These are phyloP conservation scores for Drosophila kikkawai DNA, from an alignment of 1,140 invertebrate species.

Conservation along the genomic window DNA sequence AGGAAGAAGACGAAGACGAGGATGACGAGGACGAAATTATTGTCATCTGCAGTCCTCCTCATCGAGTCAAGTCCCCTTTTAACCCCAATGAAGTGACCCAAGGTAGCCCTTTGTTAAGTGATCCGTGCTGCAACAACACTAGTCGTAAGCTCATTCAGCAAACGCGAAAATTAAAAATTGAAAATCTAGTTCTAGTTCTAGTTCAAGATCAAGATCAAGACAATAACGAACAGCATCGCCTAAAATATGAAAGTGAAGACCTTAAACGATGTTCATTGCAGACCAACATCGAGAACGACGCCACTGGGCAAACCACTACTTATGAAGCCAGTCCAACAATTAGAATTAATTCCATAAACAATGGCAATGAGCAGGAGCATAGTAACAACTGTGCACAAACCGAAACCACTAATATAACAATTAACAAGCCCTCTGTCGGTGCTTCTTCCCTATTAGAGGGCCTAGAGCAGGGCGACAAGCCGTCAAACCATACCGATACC, in stretches of 20 bases:
- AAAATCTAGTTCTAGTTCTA: constrained; percentile 47
- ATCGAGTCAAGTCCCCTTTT: not conserved
- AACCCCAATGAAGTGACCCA: constrained; percentile 4
- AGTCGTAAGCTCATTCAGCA: constrained; percentile 45
- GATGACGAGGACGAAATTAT: constrained; percentile 66
- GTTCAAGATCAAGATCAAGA: constrained; percentile 45
- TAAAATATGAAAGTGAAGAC: constrained; percentile 67
- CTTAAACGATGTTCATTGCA: constrained; percentile 73
- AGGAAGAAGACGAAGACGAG: constrained; percentile 18
- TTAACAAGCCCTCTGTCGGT: constrained; percentile 36
- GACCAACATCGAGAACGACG: constrained; percentile 68
- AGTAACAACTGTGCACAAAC: constrained; percentile 56
- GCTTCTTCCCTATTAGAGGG: constrained; percentile 45
- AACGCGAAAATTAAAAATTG: constrained; percentile 27
- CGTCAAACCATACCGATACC: constrained; percentile 14
- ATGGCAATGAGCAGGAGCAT: constrained; percentile 37
- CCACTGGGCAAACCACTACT: constrained; percentile 55
- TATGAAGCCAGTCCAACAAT: constrained; percentile 45
- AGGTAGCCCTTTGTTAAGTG: constrained; percentile 21
- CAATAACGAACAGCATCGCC: constrained; percentile 54
- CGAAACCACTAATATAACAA: constrained; percentile 60
- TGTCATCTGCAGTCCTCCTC: constrained; percentile 65
- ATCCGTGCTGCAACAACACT: constrained; percentile 26
- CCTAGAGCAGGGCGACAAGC: constrained; percentile 46
- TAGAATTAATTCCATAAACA: constrained; percentile 40